Base-by-base conservation (phyloP, 2,113 vertebrate genomes). In the Syngnathoides biaculeatus region DNA sequence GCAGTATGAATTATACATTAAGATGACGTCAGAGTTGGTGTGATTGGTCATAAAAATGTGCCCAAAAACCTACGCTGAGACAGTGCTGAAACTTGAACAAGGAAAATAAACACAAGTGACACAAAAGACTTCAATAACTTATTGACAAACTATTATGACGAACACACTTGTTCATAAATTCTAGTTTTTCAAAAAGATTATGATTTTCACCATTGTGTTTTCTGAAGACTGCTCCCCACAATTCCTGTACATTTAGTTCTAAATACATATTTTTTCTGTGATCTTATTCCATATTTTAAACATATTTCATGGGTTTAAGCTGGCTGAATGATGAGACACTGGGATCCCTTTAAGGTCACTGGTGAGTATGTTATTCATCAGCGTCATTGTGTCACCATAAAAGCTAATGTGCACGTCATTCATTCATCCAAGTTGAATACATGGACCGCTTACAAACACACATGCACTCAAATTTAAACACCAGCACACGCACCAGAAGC, bases 381-480 rank as follows among this genome's bases (percentile, higher is more conserved):
- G 20, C 61, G 56, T 75, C 75, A 66, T 52, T 63, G 53, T 67
- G 69, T 71, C 69, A 60, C 76, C 45, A 63, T 70, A 58, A 14
- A 58, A 59, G 73, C 58, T 76, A 72, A 84, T 81, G 60, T 70
- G 68, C 50, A 75, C 55, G 11, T 40, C 42, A 77, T 77, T 71
- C 70, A 62, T 52, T 84, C 62, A 84, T 56, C 48, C 47, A 53
- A 39, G 55, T 64, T 69, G 71, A 72, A 84, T 67, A 50, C 53
- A 67, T 40, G 53, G 68, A 5, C 55, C 45, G 67, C 52, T 77
- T 65, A 72, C 67, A 57, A 58, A 35, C n/a, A 52, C 8, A 45
- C 2, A 68, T 35, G n/a, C 55, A 62, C 24, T 7, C 17, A 48
- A 15, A 63, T 26, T 27, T 22, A 38, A 43, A 17, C 45, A 14